Evolutionary conservation across 2,888 invertebrate genomes (phyloP), one percentile per base, ranked within the genome.

Genomic region (Reticulitermes lucifugus): DNA sequence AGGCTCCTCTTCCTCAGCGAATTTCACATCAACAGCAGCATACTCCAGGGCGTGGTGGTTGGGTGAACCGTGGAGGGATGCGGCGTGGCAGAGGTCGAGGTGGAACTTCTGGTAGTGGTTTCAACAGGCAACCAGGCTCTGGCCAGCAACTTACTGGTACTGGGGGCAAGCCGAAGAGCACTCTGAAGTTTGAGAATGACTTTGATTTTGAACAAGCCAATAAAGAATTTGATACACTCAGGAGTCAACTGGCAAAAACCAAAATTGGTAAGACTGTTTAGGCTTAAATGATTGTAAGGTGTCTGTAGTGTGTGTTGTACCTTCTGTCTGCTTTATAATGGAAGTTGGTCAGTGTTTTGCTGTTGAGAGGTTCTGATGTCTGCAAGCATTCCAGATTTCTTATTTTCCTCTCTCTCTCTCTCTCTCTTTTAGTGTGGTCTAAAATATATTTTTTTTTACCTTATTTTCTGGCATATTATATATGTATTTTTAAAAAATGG

Each of bases 171-270:
- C 90, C 93, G 88, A 95, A 95, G 90, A 88, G 88, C 84, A 95
- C 95, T 22, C 94, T 98, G 88, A 98, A 98, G 91, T 99, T 98
- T 91, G 98, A 98, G 88, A 96, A 96, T 88, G 99, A 99, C 90
- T 99, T 98, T 90, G 99, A 99, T 91, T 99, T 99, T 90, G 99
- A 99, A 91, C 97, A 98, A 91, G 98, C 99, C 86, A 99, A 99
- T 91, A 98, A 97, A 71, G 96, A 99, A 92, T 99, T 99, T 91
- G 97, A 98, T 89, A 98, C 98, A 91, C 92, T 99, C 86, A 95
- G 93, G 89, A 92, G 91, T 89, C 96, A 98, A 90, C 92, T 99
- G 86, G 95, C 96, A 85, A 98, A 98, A 92, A 93, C 95, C 80
- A 97, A 97, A 92, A 94, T 96, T 88, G 92, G 94, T 87, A 84